phyloP scores from a whole-genome alignment of 2,797 vertebrate genomes.

The Lagodon rhomboides region DNA sequence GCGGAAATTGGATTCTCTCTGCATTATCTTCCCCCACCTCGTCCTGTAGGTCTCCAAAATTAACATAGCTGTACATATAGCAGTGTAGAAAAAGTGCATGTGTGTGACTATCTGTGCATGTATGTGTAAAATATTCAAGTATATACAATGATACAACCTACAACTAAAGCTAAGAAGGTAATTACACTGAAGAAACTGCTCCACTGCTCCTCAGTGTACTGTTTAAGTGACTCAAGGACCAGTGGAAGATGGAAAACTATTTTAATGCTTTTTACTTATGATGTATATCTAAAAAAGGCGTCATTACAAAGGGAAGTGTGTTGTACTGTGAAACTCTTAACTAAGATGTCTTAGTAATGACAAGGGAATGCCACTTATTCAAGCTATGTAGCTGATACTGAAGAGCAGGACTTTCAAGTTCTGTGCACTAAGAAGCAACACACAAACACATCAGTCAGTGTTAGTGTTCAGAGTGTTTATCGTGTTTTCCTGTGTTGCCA shows the following conservation, averaged over 20 bases:
- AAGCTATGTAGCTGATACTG: constrained; percentile 61
- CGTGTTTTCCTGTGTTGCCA: neutral
- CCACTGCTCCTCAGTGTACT: constrained; percentile 5
- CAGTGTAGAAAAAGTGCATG: constrained; percentile 13
- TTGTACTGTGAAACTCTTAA: constrained; percentile 48
- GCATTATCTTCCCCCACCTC: constrained; percentile 4
- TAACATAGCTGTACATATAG: neutral
- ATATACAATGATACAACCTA: neutral
- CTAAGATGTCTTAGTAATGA: constrained; percentile 39
- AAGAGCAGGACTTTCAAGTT: constrained; percentile 81
- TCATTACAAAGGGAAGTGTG: constrained; percentile 32
- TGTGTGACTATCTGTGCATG: constrained; percentile 25
- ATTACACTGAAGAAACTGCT: neutral
- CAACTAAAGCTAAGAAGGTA: neutral
- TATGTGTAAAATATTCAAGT: constrained; percentile 6
- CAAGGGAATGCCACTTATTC: constrained; percentile 62
- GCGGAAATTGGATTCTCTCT: neutral
- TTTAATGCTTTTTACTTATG: constrained; percentile 22
- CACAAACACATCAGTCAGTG: constrained; percentile 2
- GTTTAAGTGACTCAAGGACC: constrained; percentile 40
- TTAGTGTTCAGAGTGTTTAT: neutral
- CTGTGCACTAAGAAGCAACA: constrained; percentile 11
- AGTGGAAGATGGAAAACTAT: constrained; percentile 34
- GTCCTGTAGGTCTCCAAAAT: constrained; percentile 14
- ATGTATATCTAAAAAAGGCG: constrained; percentile 28